Conservation (phyloP, 1,140 invertebrate species). For the Drosophila bocki region DNA sequence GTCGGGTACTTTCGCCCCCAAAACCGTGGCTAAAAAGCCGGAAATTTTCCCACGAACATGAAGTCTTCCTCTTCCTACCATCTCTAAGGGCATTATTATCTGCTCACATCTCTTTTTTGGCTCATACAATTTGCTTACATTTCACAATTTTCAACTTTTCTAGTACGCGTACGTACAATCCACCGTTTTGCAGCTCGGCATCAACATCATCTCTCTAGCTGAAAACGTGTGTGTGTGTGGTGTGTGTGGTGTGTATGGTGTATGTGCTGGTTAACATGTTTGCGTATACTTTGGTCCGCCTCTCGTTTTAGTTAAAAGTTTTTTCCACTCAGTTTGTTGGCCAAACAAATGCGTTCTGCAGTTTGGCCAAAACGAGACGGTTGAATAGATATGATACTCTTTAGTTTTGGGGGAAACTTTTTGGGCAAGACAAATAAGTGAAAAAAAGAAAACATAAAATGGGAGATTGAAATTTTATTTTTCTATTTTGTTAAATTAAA, state of each 20-base stretch:
- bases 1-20: conserved; percentile 45
- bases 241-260: background rate
- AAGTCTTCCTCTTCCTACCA: background rate
- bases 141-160: conserved; percentile 63
- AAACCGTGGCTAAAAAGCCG: conserved; percentile 43
- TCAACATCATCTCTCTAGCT: background rate
- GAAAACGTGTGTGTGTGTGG: background rate
- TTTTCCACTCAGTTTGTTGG: conserved; percentile 59
- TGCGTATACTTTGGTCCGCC: conserved; percentile 25
- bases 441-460: background rate
- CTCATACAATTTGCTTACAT: conserved; percentile 67
- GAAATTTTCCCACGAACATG: conserved; percentile 53
- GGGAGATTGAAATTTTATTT: background rate
- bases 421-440: background rate
- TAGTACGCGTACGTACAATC: conserved; percentile 20
- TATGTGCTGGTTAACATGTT: conserved; percentile 15
- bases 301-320: conserved; percentile 54
- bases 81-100: conserved; percentile 24
- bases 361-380: conserved; percentile 29
- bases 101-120: conserved; percentile 16
- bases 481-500: background rate
- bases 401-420: background rate
- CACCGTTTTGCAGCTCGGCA: conserved; percentile 21
- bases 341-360: conserved; percentile 46
- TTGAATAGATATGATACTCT: conserved; percentile 25